Percentiles rank a stretch among this genome's conserved stretches.
phyloP scores from a whole-genome alignment of 2,888 invertebrate genomes.

The Meghimatium bilineatum region DNA sequence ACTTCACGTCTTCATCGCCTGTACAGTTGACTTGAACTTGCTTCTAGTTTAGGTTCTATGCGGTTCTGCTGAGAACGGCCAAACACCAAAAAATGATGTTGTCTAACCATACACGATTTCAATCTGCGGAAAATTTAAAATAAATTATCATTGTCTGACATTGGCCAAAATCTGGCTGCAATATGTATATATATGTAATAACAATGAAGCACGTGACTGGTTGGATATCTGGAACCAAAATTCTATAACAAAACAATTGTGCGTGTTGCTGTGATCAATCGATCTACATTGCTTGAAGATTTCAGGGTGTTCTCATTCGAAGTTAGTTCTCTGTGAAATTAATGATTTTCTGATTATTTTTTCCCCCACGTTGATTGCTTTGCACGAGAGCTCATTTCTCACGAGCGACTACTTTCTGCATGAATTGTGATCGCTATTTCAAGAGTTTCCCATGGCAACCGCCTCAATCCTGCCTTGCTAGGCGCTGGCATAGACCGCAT shows the following conservation, averaged over 20 bases:
- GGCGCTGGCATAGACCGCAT: background rate
- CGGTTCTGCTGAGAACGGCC: background rate
- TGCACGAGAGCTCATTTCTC: conserved; percentile 9
- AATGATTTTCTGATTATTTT: conserved; percentile 33
- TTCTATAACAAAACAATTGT: background rate
- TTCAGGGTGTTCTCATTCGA: background rate
- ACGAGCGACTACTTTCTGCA: conserved; percentile 6
- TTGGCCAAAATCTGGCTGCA: background rate
- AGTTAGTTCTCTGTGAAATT: conserved; percentile 24
- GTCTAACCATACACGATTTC: background rate
- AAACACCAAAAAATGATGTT: background rate
- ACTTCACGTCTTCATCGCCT: background rate
- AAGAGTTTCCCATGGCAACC: conserved; percentile 10
- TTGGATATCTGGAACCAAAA: background rate
- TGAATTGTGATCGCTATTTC: background rate
- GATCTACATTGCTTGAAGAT: conserved; percentile 10
- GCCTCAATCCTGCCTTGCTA: background rate
- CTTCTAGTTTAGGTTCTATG: background rate
- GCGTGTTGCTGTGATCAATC: background rate
- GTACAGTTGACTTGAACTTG: background rate
- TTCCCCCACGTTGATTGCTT: conserved; percentile 25
- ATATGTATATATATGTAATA: background rate
- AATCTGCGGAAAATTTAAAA: background rate
- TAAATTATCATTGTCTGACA: background rate
- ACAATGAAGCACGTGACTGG: background rate